Percentiles rank a stretch among this genome's conserved stretches.
phyloP scores from a whole-genome alignment of 1,140 invertebrate species.

The Radopholus similis region DNA sequence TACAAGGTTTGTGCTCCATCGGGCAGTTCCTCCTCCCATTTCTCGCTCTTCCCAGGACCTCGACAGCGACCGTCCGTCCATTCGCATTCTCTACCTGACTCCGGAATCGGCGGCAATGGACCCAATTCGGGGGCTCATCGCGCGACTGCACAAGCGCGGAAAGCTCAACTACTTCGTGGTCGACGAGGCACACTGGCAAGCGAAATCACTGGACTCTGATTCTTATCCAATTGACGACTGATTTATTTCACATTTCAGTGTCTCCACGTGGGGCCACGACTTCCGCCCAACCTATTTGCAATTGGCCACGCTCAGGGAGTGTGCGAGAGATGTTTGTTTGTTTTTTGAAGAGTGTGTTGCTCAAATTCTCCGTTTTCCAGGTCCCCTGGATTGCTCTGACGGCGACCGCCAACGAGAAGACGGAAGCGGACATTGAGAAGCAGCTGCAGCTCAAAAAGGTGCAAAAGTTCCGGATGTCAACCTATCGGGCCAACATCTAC shows the following conservation, averaged over 20 bases:
- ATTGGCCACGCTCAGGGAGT: slow-evolving; percentile 71
- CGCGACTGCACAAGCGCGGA: slow-evolving; percentile 68
- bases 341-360: background rate
- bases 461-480: slow-evolving; percentile 66
- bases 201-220: too few species aligned
- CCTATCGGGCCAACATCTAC: slow-evolving; percentile 70
- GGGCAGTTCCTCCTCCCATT: slow-evolving; percentile 31
- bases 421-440: slow-evolving; percentile 66
- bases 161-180: slow-evolving; percentile 69
- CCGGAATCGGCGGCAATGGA: slow-evolving; percentile 71
- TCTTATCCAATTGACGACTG: too few species aligned
- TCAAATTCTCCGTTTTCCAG: background rate
- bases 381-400: slow-evolving; percentile 86
- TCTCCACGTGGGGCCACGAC: slow-evolving; percentile 89
- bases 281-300: slow-evolving; percentile 83
- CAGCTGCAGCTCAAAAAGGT: slow-evolving; percentile 64
- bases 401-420: slow-evolving; percentile 74
- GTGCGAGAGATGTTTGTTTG: slow-evolving; percentile 62
- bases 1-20: too few species aligned
- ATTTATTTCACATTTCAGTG: too few species aligned
- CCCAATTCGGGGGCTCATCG: slow-evolving; percentile 5
- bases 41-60: slow-evolving; percentile 66
- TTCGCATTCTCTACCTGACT: slow-evolving; percentile 82
- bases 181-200: slow-evolving; percentile 76
- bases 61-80: slow-evolving; percentile 68